Percentiles rank a stretch among this genome's conserved stretches.
phyloP scores from a whole-genome alignment of 2,888 invertebrate genomes.

The Lapara coniferarum region DNA sequence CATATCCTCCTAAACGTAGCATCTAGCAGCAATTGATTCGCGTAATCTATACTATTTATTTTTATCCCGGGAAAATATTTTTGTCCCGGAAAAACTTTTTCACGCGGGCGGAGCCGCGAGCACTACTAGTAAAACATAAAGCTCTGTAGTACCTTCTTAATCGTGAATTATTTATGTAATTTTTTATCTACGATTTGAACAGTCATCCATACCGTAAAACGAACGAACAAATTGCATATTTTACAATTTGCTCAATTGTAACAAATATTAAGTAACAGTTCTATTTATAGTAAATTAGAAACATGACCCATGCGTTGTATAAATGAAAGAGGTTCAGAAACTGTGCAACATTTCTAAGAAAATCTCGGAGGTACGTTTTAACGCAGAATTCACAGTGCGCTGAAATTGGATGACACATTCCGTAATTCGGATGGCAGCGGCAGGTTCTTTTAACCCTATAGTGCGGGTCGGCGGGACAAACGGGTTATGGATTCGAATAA shows the following conservation, averaged over 20 bases:
- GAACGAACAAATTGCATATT: neutral
- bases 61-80: too few species aligned
- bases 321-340: slow-evolving; percentile 10
- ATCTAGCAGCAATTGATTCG: too few species aligned
- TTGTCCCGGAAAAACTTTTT: too few species aligned
- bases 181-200: too few species aligned
- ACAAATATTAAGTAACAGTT: neutral
- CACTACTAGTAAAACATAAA: too few species aligned
- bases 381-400: slow-evolving; percentile 42
- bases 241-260: neutral
- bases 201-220: too few species aligned
- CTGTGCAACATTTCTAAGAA: slow-evolving; percentile 37
- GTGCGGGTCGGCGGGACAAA: slow-evolving; percentile 7
- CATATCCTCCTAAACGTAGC: too few species aligned
- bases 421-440: slow-evolving; percentile 49
- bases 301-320: neutral
- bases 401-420: slow-evolving; percentile 72
- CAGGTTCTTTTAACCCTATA: slow-evolving; percentile 57
- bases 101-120: too few species aligned
- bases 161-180: too few species aligned
- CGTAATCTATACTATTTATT: too few species aligned
- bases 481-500: neutral
- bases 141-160: too few species aligned
- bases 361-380: slow-evolving; percentile 48
- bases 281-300: slow-evolving; percentile 6